Evolutionary conservation across 2,888 invertebrate species (phyloP).

Genomic region (Siphlonurus alternatus): DNA sequence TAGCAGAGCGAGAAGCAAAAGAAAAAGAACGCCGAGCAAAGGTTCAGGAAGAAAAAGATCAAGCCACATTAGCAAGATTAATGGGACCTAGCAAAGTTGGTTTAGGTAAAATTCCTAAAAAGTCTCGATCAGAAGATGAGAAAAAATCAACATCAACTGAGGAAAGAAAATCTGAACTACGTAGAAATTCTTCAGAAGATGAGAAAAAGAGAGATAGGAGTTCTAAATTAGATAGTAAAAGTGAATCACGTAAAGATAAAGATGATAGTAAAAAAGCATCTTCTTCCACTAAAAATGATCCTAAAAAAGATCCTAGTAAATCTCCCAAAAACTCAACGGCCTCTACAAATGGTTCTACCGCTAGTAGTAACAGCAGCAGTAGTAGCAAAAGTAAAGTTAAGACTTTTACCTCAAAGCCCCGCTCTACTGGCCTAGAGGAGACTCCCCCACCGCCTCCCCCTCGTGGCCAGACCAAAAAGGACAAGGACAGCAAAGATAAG

Average conservation of each 20-base stretch:
- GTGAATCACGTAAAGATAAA: constrained; percentile 10
- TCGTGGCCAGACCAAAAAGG: constrained; percentile 39
- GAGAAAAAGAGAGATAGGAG: constrained; percentile 21
- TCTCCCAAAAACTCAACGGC: not conserved
- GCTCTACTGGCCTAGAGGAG: constrained; percentile 79
- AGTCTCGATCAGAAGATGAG: constrained; percentile 23
- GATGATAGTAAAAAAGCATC: constrained; percentile 2
- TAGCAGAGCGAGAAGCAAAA: constrained; percentile 24
- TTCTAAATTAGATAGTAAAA: constrained; percentile 15
- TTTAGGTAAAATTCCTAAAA: constrained; percentile 63
- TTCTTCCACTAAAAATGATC: not conserved
- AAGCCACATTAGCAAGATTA: constrained; percentile 46
- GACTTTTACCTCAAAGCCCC: constrained; percentile 77
- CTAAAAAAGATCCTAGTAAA: not conserved
- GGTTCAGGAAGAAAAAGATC: constrained; percentile 44
- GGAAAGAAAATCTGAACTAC: not conserved
- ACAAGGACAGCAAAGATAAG: constrained; percentile 22
- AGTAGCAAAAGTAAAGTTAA: constrained; percentile 47
- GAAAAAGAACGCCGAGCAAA: constrained; percentile 19
- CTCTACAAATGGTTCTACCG: not conserved
- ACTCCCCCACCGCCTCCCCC: constrained; percentile 75
- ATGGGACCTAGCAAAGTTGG: constrained; percentile 51
- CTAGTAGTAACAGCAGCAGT: not conserved
- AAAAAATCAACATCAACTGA: not conserved
- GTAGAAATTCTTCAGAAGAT: constrained; percentile 23